Base-by-base conservation (phyloP, 2,888 invertebrate genomes). In the Thereva unica region DNA sequence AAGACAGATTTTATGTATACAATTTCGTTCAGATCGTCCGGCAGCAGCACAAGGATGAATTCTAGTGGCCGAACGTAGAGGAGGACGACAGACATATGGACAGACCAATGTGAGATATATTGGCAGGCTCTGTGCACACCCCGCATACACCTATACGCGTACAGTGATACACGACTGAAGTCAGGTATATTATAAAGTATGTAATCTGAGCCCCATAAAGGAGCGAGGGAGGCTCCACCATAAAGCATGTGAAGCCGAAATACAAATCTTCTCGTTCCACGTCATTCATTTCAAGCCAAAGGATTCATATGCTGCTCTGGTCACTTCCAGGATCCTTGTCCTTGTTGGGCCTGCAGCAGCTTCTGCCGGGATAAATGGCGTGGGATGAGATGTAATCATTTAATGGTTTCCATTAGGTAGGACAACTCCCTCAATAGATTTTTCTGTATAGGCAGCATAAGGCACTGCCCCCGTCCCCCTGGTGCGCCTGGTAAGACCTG, bases 401-500 rank as follows among this genome's bases (percentile, higher is more conserved):
- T 65, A 65, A 65, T 55, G 65, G 64, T 53, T 38, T 54, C 64
- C 50, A 64, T 64, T 64, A 64, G 64, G 42, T 35, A 38, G 47
- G 64, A 54, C 53, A 64, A 54, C 53, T 55, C 37, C 44, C 54
- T 47, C 64, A 47, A 64, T 64, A 64, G 54, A 64, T 64, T 64
- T 61, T 55, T 37, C 52, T 35, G 12, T 38, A 23, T 23, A 23
- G 50, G 23, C 50, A n/a, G 50, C n/a, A n/a, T 8, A 9, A 55
- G 7, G 23, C 38, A 23, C 49, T 50, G 53, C 54, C 55, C 38
- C 49, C 53, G 35, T 34, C 12, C 9, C 40, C 41, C 9, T n/a
- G 12, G 2, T 10, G 2, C 7, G 9, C 12, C 49, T 49, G 9
- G 7, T 12, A 41, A 23, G 42, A 41, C 23, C 42, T 9, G 55